phyloP scores from a whole-genome alignment of 2,113 vertebrate genomes.

The Motacilla tschutschensis region DNA sequence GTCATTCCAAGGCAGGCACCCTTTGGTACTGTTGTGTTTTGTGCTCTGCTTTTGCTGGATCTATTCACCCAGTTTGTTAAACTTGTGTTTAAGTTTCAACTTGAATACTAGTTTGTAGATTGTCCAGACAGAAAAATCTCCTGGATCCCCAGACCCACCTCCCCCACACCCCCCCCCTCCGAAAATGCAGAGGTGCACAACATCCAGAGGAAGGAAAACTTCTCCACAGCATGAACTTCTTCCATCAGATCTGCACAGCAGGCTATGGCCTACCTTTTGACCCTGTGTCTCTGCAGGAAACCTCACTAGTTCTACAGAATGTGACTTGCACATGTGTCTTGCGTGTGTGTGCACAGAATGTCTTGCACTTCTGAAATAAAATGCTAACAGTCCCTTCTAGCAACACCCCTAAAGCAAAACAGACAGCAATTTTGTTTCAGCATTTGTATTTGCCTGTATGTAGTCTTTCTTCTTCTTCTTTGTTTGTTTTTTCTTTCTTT shows the following conservation, averaged over 20 bases:
- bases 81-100: background rate
- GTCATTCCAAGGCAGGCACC: background rate
- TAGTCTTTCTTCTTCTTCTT: background rate
- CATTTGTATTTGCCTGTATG: background rate
- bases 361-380: background rate
- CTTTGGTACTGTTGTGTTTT: background rate
- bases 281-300: background rate
- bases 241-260: background rate
- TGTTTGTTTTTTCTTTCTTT: background rate
- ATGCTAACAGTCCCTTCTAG: background rate
- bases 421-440: background rate
- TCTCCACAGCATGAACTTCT: background rate
- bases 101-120: background rate
- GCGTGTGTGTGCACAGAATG: background rate
- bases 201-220: background rate
- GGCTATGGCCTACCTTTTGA: background rate
- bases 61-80: background rate
- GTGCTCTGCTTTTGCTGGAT: background rate
- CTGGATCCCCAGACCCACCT: rapidly evolving
- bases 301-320: background rate
- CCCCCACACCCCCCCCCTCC: rapidly evolving
- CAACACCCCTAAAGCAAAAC: background rate
- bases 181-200: background rate
- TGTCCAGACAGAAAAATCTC: background rate
- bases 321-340: background rate